Evolutionary conservation across 2,113 vertebrate genomes (phyloP).

Genomic region (mouse (Mus musculus)): GRCm39 chr11:65813501-65814000

Average conservation of each 20-base stretch:
- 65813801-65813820: neutral
- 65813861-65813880: neutral
- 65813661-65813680: neutral
- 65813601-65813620: neutral
- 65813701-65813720: neutral
- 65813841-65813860: neutral
- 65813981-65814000: too few species aligned
- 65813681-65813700: neutral
- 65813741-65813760: neutral
- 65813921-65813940: neutral
- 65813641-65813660: neutral
- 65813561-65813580: neutral
- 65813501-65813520: neutral
- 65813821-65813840: neutral
- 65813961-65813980: neutral
- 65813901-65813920: neutral
- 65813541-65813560: neutral
- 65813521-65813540: neutral
- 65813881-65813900: neutral
- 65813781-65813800: neutral
- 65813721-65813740: neutral
- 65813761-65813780: neutral
- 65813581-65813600: neutral
- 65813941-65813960: neutral
- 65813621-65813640: neutral